Evolutionary conservation across 2,888 invertebrate species (phyloP), one percentile per base, ranked within the genome.

Genomic region (Oscheius sp.): DNA sequence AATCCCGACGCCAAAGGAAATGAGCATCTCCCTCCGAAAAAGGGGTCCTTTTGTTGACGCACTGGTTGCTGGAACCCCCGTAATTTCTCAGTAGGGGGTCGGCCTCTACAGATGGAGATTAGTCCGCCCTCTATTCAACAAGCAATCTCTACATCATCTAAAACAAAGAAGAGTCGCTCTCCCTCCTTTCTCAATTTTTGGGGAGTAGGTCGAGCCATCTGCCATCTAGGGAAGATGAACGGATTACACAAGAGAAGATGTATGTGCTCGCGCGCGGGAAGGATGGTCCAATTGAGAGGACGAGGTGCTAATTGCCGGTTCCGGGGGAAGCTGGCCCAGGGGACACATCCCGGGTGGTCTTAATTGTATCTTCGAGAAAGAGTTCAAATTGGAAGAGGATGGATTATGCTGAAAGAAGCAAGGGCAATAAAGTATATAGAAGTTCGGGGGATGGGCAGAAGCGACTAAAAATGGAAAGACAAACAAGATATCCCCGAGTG

Each of bases 231-330:
- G 46, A 23, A 25, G 63, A 63, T 46, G 59, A 63, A 63, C 46
- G 63, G 63, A 63, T 63, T 63, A 63, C 46, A 63, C 46, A 66
- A 66, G 66, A 35, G 52, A 52, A 66, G 49, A 52, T 49, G 52
- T 35, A 43, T 41, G 66, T 52, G 29, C 46, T 66, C 49, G 52
- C 52, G 52, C 66, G 61, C n/a, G n/a, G n/a, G 35, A 9, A 35
- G 35, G 35, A 35, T 35, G 35, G 35, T 35, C 35, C 35, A 35
- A 35, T 35, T 35, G 35, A 35, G 35, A 35, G 49, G 25, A 66
- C 66, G 66, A 66, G 66, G 66, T 66, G 66, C 52, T 66, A 66
- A 66, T 66, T 66, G 66, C 29, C n/a, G 66, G 66, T 49, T 66
- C 41, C 16, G 13, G 18, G 21, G 61, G 43, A 23, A n/a, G 46